Evolutionary conservation across 2,888 invertebrate species (phyloP).

Genomic region (Melangyna quadrimaculata): DNA sequence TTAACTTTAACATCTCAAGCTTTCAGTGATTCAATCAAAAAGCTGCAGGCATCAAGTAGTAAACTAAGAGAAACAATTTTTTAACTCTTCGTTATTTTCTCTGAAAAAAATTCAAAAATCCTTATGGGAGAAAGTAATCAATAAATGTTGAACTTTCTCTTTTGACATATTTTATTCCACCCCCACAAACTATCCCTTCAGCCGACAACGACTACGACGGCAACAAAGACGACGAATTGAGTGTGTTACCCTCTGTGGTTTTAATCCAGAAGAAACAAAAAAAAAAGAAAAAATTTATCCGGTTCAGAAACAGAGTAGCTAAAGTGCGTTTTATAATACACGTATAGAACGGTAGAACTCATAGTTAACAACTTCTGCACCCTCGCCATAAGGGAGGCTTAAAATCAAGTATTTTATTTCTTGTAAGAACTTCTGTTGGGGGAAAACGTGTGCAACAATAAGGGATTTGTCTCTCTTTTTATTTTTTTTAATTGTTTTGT

Average conservation of each 20-base stretch:
- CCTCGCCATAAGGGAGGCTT: constrained; percentile 38
- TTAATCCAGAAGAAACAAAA: not conserved
- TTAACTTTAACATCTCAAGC: not conserved
- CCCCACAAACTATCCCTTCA: constrained; percentile 16
- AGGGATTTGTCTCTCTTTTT: constrained; percentile 39
- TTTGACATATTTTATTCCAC: constrained; percentile 41
- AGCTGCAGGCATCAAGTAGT: not conserved
- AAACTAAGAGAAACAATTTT: not conserved
- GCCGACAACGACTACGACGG: not conserved
- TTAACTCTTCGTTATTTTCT: not conserved
- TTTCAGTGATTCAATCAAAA: not conserved
- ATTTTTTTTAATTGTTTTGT: not conserved
- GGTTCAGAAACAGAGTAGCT: constrained; percentile 32
- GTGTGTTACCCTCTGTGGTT: constrained; percentile 46
- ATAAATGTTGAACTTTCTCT: constrained; percentile 67
- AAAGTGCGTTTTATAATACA: constrained; percentile 5
- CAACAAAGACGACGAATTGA: not conserved
- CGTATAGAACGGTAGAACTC: not conserved
- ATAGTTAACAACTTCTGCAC: constrained; percentile 25
- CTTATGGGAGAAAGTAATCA: constrained; percentile 60
- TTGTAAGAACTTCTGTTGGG: not conserved
- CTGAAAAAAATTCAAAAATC: not conserved
- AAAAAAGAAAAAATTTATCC: constrained; percentile 35
- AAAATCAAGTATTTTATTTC: not conserved
- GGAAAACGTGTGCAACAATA: not conserved